These are phyloP conservation scores for Torymus texanus DNA, from an alignment of 2,888 invertebrate species.

Conservation along the genomic window DNA sequence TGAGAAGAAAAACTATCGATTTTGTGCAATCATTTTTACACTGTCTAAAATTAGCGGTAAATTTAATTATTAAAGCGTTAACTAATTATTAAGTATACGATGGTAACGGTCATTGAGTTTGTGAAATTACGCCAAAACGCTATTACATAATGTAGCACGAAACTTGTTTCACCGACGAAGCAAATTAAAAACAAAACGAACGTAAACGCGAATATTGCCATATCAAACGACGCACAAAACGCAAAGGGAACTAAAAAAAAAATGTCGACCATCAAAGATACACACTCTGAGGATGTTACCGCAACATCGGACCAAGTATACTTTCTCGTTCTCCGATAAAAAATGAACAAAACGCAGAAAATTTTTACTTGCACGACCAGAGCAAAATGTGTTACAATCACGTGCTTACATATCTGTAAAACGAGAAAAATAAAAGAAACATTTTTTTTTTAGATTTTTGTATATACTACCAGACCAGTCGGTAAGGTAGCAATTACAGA, in stretches of 20 bases:
- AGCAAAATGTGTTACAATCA: conserved; percentile 34
- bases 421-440: conserved; percentile 2
- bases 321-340: conserved; percentile 22
- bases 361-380: conserved; percentile 19
- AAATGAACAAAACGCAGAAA: conserved; percentile 2
- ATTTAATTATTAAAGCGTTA: conserved; percentile 37
- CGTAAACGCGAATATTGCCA: conserved; percentile 1
- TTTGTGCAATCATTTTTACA: conserved; percentile 40
- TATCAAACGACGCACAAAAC: conserved; percentile 17
- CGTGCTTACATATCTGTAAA: conserved; percentile 28
- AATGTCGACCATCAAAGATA: not conserved
- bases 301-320: conserved; percentile 43
- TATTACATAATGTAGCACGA: not conserved
- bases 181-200: not conserved
- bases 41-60: conserved; percentile 15
- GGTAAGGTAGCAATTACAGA: conserved; percentile 20
- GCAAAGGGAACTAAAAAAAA: not conserved
- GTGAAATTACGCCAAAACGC: not conserved
- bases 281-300: conserved; percentile 5
- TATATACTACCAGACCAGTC: conserved; percentile 13
- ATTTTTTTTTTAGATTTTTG: conserved; percentile 26
- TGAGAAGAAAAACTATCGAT: conserved; percentile 21
- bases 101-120: conserved; percentile 19
- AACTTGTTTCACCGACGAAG: conserved; percentile 10
- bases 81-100: conserved; percentile 40